Evolutionary conservation across 2,888 invertebrate species (phyloP), one percentile per base, ranked within the genome.

Genomic region (Drosophila helvetica): DNA sequence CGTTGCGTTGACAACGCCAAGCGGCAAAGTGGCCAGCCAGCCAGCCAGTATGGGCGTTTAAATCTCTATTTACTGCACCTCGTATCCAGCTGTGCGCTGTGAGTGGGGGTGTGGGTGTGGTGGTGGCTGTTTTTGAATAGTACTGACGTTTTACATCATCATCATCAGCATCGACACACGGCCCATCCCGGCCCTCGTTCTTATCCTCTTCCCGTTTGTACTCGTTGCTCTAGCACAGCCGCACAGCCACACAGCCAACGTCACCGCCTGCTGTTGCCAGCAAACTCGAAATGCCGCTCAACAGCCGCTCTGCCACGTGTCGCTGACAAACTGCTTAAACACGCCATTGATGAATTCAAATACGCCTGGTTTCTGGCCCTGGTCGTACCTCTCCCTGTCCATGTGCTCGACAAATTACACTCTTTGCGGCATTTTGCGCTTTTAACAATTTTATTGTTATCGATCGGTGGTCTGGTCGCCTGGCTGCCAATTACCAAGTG

Each of bases 11-110:
- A 61, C 76, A 75, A 79, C 74, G 51, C 48, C 54, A 56, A 58
- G 58, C 65, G 47, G 62, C 25, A 62, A 70, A 76, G 76, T 77
- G 75, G 75, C 71, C 78, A 80, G 59, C 48, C 68, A 80, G 59
- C 48, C 68, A 73, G 74, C 58, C 71, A 60, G 57, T 45, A 46
- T 62, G 69, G 89, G 90, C 89, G 89, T 78, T 85, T 85, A 90
- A 90, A 90, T 89, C 89, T 86, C 75, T 79, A 87, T 87, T 89
- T 89, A 89, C 77, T 86, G 77, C 89, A 89, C 89, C 89, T 83
- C 79, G 54, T 73, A 53, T 61, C 71, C 67, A 64, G 57, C 74
- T 52, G 74, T 50, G 67, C 33, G 50, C 22, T 46, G 48, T 22
- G 58, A 17, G 19, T 45, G 25, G 61, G 56, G 56, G n/a, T n/a